Evolutionary conservation across 2,113 vertebrate species (phyloP), one percentile per base, ranked within the genome.

Genomic region (Jaculus jaculus): DNA sequence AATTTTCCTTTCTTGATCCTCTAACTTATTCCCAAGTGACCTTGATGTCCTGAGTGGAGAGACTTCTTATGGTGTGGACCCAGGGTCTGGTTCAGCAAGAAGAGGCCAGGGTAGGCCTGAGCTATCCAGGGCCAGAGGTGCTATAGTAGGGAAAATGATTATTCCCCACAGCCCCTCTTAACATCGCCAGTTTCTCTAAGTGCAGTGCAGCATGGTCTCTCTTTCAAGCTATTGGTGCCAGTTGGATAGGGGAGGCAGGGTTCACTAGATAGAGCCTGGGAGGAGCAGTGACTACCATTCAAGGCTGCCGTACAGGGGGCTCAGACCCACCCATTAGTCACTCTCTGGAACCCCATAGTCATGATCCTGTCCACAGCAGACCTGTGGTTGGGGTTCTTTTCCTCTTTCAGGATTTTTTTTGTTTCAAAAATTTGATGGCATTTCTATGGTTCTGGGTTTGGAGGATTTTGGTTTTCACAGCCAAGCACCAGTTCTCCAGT

Each of bases 171-270:
- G 26, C 13, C 6, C 6, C 42, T 84, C 58, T 32, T 79, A 18
- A 16, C 15, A 26, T 60, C 34, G 39, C 60, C 32, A 32, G 28
- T 28, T 12, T 51, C 42, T 24, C 58, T 34, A 28, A 0, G 10
- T 5, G 21, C 1, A 0, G 10, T 5, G 21, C 1, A 42, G 3
- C 32, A 2, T 5, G 16, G 24, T 0, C 3, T 54, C 34, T 8
- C 20, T 73, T 42, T 60, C 30, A 77, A 37, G 58, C 61, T 51
- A 63, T 39, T 6, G 2, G 21, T 4, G 3, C 47, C 21, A 4
- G 13, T 58, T 13, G 4, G 21, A 32, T 1, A 1, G 10, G 28
- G 7, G 30, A 72, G 15, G 74, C 21, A 10, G 3, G 42, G 24
- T 7, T 65, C 7, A 5, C 30, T 32, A 47, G 51, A 28, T 11